phyloP scores from a whole-genome alignment of 2,113 vertebrate species.

The Protobothrops mucrosquamatus region DNA sequence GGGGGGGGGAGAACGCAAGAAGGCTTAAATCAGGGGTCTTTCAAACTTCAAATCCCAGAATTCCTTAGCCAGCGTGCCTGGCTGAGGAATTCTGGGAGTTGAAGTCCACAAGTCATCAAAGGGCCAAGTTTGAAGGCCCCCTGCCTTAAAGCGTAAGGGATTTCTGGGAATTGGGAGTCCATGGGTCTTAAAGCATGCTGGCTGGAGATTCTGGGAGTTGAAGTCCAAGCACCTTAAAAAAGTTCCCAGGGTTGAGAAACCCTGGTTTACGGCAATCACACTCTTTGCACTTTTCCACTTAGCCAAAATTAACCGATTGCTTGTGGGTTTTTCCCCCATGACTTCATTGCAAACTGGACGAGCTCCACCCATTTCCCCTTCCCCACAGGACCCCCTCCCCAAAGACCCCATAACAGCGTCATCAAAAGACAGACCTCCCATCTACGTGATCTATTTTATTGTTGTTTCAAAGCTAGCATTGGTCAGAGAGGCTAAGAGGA shows the following conservation, averaged over 20 bases:
- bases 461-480: neutral
- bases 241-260: neutral
- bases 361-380: neutral
- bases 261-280: neutral
- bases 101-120: no score
- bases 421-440: neutral
- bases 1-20: neutral
- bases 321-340: neutral
- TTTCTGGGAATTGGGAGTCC: neutral
- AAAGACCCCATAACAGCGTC: neutral
- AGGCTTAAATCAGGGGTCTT: neutral
- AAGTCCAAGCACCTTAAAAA: neutral
- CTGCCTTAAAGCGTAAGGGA: neutral
- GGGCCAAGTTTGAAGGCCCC: no score
- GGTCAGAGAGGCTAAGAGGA: neutral
- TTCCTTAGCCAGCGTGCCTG: no score
- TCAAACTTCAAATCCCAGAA: no score
- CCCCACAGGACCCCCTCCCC: neutral
- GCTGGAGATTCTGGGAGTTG: neutral
- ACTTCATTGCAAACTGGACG: no score
- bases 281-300: neutral
- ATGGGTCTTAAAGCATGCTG: neutral
- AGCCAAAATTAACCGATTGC: neutral
- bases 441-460: conserved; percentile 27
- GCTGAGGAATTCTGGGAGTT: no score